A percentile compares a stretch with the other conserved stretches of the same genome.
Evolutionary conservation across 2,888 invertebrate species (phyloP).

Genomic region (Tricholauxania praeusta): DNA sequence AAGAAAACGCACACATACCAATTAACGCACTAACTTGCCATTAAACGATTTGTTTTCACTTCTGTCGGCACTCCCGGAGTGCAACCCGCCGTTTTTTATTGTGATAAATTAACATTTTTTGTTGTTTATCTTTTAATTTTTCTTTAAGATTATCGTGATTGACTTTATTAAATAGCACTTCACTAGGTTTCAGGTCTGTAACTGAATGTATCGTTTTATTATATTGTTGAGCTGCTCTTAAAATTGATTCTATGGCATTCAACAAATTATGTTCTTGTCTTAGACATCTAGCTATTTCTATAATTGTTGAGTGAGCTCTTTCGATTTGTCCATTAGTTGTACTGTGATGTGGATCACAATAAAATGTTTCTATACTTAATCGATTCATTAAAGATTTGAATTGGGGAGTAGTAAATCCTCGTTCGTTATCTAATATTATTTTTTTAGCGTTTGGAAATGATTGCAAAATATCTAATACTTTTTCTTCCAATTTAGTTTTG

Average conservation of each 20-base stretch:
- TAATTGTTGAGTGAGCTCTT: slow-evolving; percentile 31
- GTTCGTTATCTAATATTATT: too few species aligned
- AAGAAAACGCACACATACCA: too few species aligned
- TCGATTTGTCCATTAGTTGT: slow-evolving; percentile 30
- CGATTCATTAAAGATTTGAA: slow-evolving; percentile 43
- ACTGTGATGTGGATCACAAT: slow-evolving; percentile 27
- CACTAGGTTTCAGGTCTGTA: slow-evolving; percentile 31
- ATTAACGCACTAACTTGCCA: too few species aligned
- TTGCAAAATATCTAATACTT: too few species aligned
- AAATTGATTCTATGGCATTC: slow-evolving; percentile 24
- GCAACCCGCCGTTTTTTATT: too few species aligned
- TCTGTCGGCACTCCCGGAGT: too few species aligned
- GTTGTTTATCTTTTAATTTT: slow-evolving; percentile 31
- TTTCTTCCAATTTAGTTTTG: too few species aligned
- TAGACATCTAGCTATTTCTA: slow-evolving; percentile 35
- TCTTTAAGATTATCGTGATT: slow-evolving; percentile 29
- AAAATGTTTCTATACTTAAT: slow-evolving; percentile 35
- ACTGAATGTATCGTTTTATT: slow-evolving; percentile 40
- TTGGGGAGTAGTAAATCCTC: slow-evolving; percentile 36
- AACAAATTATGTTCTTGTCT: slow-evolving; percentile 29
- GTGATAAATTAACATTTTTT: too few species aligned
- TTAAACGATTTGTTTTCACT: too few species aligned
- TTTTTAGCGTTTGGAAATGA: too few species aligned
- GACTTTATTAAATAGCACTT: slow-evolving; percentile 36
- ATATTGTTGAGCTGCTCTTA: slow-evolving; percentile 35